Evolutionary conservation across 2,888 invertebrate species (phyloP).

Genomic region (Heliconius sara): DNA sequence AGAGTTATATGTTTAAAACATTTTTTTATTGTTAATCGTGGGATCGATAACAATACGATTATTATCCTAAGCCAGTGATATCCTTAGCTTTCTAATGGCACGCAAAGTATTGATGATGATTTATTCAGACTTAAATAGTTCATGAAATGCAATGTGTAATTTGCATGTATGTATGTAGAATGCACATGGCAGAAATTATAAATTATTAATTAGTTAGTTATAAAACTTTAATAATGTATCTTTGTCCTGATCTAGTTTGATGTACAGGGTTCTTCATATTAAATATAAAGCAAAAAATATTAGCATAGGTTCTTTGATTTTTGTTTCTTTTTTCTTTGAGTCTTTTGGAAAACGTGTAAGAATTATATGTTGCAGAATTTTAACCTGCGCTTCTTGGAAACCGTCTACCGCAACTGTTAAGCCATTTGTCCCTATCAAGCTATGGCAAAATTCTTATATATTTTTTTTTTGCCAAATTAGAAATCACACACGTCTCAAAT

Average conservation of each 20-base stretch:
- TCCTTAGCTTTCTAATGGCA: not conserved
- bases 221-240: constrained; percentile 19
- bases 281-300: not conserved
- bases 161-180: not conserved
- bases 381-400: no score
- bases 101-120: not conserved
- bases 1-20: no score
- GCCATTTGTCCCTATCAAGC: no score
- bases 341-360: not conserved
- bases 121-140: constrained; percentile 6
- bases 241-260: constrained; percentile 15
- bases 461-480: no score
- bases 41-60: no score
- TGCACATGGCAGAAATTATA: constrained; percentile 5
- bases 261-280: constrained; percentile 3
- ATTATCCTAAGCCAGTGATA: not conserved
- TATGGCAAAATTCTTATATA: no score
- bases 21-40: no score
- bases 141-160: constrained; percentile 7
- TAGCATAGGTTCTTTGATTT: not conserved
- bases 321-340: not conserved
- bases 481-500: no score
- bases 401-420: no score
- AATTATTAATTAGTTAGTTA: constrained; percentile 12
- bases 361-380: no score